A percentile compares a stretch with the other conserved stretches of the same genome.
Evolutionary conservation across 2,797 vertebrate genomes (phyloP).

Genomic region (Tenualosa thibaudeaui): DNA sequence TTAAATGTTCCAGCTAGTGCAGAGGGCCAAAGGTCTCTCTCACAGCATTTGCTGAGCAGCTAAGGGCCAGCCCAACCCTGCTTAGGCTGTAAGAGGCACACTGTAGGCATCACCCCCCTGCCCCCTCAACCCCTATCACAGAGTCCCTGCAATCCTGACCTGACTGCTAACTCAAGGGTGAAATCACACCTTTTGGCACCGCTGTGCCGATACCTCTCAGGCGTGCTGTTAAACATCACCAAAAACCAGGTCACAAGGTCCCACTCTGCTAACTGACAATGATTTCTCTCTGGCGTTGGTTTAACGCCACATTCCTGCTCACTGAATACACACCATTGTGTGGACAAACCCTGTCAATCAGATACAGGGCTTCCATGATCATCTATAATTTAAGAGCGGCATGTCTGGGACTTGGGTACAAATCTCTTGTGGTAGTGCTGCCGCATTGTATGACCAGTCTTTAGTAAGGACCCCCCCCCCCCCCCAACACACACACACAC

Average conservation of each 20-base stretch:
- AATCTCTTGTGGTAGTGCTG: conserved; percentile 13
- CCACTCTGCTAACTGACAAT: not conserved
- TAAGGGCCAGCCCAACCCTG: not conserved
- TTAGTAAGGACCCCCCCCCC: not conserved
- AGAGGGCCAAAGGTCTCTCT: not conserved
- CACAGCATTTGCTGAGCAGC: not conserved
- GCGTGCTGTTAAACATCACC: not conserved
- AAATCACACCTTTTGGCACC: conserved; percentile 5
- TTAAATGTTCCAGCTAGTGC: not conserved
- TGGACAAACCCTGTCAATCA: conserved; percentile 13
- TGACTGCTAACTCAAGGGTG: not conserved
- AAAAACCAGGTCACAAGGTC: not conserved
- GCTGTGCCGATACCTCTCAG: not conserved
- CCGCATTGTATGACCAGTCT: conserved; percentile 16
- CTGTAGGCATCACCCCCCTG: not conserved
- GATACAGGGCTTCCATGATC: not conserved
- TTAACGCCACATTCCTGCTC: not conserved
- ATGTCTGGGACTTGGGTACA: conserved; percentile 1
- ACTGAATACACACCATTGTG: not conserved
- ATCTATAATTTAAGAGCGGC: conserved; percentile 14
- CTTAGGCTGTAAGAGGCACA: not conserved
- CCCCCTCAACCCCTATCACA: not conserved
- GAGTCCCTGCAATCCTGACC: not conserved
- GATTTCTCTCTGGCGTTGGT: not conserved
- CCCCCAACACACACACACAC: not conserved